A percentile compares a stretch with the other conserved stretches of the same genome.
Evolutionary conservation across 2,797 vertebrate species (phyloP).

Genomic region (Muraenolepis orangiensis): DNA sequence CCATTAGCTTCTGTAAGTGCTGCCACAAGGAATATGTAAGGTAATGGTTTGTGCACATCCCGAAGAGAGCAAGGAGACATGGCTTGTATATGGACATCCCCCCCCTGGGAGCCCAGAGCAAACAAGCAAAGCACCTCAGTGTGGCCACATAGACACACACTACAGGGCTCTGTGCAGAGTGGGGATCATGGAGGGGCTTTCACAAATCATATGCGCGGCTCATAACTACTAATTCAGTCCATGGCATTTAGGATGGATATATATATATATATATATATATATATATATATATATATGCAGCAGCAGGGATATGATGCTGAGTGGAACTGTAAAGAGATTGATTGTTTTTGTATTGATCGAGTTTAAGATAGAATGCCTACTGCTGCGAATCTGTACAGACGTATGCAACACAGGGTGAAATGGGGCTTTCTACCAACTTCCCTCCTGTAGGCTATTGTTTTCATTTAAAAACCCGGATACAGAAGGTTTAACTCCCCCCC

Average conservation of each 20-base stretch:
- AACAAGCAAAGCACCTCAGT: not conserved
- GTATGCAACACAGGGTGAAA: not conserved
- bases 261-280: too few relatives aligned
- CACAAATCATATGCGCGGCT: conserved; percentile 41
- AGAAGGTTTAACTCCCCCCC: not conserved
- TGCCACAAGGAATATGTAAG: not conserved
- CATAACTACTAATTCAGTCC: conserved; percentile 27
- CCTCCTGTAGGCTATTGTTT: not conserved
- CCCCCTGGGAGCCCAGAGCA: not conserved
- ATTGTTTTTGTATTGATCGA: conserved; percentile 10
- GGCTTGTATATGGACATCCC: not conserved
- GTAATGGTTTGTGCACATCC: not conserved
- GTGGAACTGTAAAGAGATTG: conserved; percentile 1
- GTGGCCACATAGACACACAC: conserved; percentile 4
- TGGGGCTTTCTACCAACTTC: not conserved
- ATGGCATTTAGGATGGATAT: conserved; percentile 32
- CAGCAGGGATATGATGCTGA: conserved; percentile 14
- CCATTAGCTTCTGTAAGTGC: not conserved
- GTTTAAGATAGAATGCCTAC: not conserved
- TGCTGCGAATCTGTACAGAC: not conserved
- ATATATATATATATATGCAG: not conserved
- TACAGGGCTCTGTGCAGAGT: conserved; percentile 15
- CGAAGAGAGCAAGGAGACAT: not conserved
- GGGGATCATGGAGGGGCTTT: conserved; percentile 43
- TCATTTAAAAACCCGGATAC: not conserved